These are phyloP conservation scores for Xenentodon cancila DNA, from an alignment of 2,797 vertebrate species.

Conservation along the genomic window DNA sequence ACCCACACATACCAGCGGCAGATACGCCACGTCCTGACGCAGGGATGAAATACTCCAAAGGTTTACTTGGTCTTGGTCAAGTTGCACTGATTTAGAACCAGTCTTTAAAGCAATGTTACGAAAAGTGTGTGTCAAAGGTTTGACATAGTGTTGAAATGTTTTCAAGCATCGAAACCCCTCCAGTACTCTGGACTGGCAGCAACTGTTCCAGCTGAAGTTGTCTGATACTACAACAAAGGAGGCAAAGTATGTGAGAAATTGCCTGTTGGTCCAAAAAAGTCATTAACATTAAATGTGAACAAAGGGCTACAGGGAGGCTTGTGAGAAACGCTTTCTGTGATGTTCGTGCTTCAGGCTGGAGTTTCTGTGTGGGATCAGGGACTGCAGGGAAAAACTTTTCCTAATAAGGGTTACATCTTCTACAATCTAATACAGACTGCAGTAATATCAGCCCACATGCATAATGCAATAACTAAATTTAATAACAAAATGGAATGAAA, in stretches of 20 bases:
- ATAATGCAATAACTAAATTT: constrained; percentile 66
- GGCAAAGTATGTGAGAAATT: constrained; percentile 43
- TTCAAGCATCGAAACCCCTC: too few species aligned
- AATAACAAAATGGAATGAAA: constrained; percentile 59
- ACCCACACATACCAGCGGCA: too few species aligned
- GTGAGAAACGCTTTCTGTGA: constrained; percentile 43
- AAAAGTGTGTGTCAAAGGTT: too few species aligned
- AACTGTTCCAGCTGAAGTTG: too few species aligned
- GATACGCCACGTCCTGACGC: too few species aligned
- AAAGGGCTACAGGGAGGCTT: constrained; percentile 29
- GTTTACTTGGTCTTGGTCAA: too few species aligned
- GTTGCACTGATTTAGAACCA: too few species aligned
- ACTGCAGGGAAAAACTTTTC: constrained; percentile 45
- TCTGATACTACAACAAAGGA: constrained; percentile 6
- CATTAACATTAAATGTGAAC: constrained; percentile 59
- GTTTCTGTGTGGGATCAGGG: constrained; percentile 36
- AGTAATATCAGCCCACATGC: constrained; percentile 56
- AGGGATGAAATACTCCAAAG: too few species aligned
- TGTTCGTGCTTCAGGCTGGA: constrained; percentile 45
- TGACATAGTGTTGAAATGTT: too few species aligned
- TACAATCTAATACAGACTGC: constrained; percentile 44
- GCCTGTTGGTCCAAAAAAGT: constrained; percentile 38
- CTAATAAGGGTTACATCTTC: constrained; percentile 36
- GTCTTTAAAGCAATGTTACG: too few species aligned
- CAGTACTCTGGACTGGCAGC: too few species aligned